phyloP scores from a whole-genome alignment of 2,888 invertebrate species.

The Diaphora mendica region DNA sequence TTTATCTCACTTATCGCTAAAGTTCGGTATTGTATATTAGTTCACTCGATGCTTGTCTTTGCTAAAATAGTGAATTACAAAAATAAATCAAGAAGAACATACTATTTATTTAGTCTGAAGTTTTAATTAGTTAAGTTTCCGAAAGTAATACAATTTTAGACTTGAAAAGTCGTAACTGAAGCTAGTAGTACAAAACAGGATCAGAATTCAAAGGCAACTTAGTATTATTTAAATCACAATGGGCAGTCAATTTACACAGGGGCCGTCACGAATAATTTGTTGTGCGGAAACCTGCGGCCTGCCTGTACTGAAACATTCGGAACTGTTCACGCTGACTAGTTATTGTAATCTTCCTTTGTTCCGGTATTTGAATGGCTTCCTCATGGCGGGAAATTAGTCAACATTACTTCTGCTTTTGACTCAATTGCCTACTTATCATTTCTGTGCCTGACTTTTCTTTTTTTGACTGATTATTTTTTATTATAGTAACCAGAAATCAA shows the following conservation, averaged over 20 bases:
- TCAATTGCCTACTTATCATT: constrained; percentile 51
- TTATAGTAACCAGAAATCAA: neutral
- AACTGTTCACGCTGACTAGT: constrained; percentile 36
- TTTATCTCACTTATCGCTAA: too few species aligned
- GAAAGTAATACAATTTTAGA: constrained; percentile 10
- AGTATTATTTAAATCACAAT: constrained; percentile 30
- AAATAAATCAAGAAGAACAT: neutral
- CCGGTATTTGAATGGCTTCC: constrained; percentile 47
- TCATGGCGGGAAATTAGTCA: constrained; percentile 52
- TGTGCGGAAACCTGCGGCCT: constrained; percentile 22
- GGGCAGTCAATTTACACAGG: constrained; percentile 32
- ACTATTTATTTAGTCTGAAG: neutral
- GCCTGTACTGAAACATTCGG: constrained; percentile 39
- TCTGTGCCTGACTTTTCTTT: constrained; percentile 41
- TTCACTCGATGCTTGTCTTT: neutral
- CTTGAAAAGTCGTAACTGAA: neutral
- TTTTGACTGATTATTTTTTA: constrained; percentile 37
- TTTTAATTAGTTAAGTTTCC: constrained; percentile 10
- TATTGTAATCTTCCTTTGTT: constrained; percentile 52
- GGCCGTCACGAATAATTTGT: constrained; percentile 37
- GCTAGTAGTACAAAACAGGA: constrained; percentile 40
- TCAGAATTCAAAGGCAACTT: constrained; percentile 44
- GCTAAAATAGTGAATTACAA: neutral
- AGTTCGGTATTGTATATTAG: too few species aligned
- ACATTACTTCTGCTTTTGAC: constrained; percentile 45